These are phyloP conservation scores for Pogonus chalceus DNA, from an alignment of 1,140 invertebrate species.

Conservation along the genomic window DNA sequence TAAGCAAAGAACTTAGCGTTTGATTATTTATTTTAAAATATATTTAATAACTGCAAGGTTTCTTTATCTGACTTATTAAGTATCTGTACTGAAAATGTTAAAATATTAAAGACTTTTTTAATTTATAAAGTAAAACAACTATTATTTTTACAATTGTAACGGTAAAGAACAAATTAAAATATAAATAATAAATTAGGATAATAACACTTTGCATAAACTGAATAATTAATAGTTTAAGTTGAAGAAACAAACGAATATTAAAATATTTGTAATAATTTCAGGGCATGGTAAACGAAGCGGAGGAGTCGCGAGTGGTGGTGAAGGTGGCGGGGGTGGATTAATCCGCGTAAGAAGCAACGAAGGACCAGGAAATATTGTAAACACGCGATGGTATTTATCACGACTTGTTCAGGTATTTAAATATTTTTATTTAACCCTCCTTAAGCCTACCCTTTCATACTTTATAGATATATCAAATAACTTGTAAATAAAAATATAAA, in stretches of 20 bases:
- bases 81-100: neutral
- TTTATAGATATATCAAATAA: neutral
- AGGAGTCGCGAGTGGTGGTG: slow-evolving; percentile 25
- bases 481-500: neutral
- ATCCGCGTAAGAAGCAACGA: slow-evolving; percentile 29
- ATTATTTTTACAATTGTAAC: neutral
- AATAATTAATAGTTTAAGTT: neutral
- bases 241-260: neutral
- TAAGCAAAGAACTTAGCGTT: no score
- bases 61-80: no score
- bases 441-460: no score
- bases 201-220: neutral
- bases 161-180: neutral
- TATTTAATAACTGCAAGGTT: no score
- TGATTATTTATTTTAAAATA: no score
- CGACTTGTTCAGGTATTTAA: slow-evolving; percentile 27
- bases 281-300: slow-evolving; percentile 46
- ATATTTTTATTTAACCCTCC: neutral
- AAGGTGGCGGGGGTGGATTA: slow-evolving; percentile 33
- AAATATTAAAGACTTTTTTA: neutral
- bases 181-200: neutral
- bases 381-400: slow-evolving; percentile 25
- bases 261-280: slow-evolving; percentile 27
- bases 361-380: slow-evolving; percentile 23
- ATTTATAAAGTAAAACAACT: neutral